Base-by-base conservation (phyloP, 37 sponge, comb jelly and placozoan species). In the Petrosia ficiformis region DNA sequence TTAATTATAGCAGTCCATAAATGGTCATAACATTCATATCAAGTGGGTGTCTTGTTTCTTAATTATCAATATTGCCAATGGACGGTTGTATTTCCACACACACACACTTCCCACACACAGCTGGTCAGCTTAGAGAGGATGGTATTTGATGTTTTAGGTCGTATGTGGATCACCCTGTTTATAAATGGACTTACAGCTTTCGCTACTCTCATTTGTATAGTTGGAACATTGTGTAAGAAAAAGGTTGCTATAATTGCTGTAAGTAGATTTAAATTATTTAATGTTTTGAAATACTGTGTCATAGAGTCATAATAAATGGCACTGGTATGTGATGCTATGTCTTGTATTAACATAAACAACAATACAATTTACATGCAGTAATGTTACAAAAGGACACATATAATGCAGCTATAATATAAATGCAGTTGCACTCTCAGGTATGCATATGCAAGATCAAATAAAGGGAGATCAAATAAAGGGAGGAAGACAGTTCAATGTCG, bases 101-200 rank as follows among this genome's bases (percentile, higher is more conserved):
- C n/a, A n/a, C n/a, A n/a, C n/a, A n/a, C n/a, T n/a, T n/a, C n/a
- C n/a, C n/a, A n/a, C n/a, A n/a, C n/a, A 0, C 40, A 87, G 88
- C 21, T 82, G 40, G 66, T 81, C 34, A 71, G 78, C 37, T 24
- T 90, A 6, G 91, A 90, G 43, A 73, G 91, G 29, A 21, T 80
- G 42, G 78, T 77, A 36, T 69, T 90, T 41, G 91, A 90, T 48
- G 76, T 69, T 21, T 39, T 87, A 31, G 91, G 91, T 14, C 74
- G 76, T 42, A 78, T 90, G 87, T 90, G 91, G 91, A 52, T 73
- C 25, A 76, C 78, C 14, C 37, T 86, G 70, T 59, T 90, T 24
- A 35, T 81, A 57, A 77, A 86, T 40, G 52, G 70, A 28, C 42
- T 71, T 38, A 77, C 74, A 19, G 39, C 38, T 0, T 42, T 80